These are phyloP conservation scores for Dunckerocampus dactyliophorus DNA, from an alignment of 2,113 vertebrate genomes.

Conservation along the genomic window DNA sequence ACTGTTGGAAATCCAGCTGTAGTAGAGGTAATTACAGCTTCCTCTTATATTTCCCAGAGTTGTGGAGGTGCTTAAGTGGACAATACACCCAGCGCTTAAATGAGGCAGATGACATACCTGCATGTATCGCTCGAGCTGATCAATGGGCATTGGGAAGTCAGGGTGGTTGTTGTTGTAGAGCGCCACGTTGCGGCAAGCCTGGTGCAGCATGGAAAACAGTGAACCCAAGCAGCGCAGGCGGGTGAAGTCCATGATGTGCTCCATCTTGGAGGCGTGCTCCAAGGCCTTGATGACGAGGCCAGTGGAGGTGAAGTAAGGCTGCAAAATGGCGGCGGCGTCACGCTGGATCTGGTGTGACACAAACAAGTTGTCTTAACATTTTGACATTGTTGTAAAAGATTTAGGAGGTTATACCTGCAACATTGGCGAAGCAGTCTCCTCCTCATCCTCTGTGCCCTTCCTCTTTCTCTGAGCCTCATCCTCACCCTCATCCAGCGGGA, in stretches of 20 bases:
- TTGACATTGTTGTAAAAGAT: too few species aligned
- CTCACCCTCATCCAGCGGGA: constrained; percentile 94
- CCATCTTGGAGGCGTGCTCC: constrained; percentile 93
- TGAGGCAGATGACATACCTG: constrained; percentile 73
- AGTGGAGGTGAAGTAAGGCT: constrained; percentile 93
- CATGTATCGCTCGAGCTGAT: constrained; percentile 94
- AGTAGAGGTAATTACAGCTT: too few species aligned
- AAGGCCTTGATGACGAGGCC: constrained; percentile 95
- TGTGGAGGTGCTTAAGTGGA: too few species aligned
- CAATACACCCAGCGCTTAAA: too few species aligned
- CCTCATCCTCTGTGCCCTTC: constrained; percentile 89
- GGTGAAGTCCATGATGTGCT: constrained; percentile 99
- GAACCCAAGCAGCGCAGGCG: constrained; percentile 93
- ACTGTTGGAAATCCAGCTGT: too few species aligned
- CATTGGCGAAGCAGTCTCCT: constrained; percentile 93
- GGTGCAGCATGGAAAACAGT: constrained; percentile 96
- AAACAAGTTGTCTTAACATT: neutral
- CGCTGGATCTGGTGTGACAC: constrained; percentile 83
- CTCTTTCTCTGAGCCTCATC: constrained; percentile 92
- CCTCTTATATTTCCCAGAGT: too few species aligned
- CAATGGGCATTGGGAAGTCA: constrained; percentile 94
- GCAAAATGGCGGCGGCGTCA: constrained; percentile 84
- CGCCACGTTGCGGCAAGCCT: constrained; percentile 93
- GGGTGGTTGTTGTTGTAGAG: constrained; percentile 97
- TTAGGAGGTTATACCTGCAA: constrained; percentile 77